phyloP scores from a whole-genome alignment of 2,888 invertebrate genomes.

The Camptogramma bilineatum region DNA sequence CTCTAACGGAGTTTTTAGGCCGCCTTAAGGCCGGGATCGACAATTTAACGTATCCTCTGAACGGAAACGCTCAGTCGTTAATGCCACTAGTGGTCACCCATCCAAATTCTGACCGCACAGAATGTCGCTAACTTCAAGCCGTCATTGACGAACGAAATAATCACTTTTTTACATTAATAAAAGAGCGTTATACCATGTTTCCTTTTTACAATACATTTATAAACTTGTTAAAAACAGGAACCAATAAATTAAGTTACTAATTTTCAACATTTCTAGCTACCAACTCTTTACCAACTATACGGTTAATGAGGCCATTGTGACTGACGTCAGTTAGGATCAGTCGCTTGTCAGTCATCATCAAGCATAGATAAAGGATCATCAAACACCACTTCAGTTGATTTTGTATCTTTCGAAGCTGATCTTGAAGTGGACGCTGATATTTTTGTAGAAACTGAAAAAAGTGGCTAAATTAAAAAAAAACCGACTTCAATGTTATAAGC shows the following conservation, averaged over 20 bases:
- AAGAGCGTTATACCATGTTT: not conserved
- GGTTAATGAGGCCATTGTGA: not conserved
- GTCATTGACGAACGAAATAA: too few relatives aligned
- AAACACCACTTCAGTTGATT: constrained; percentile 58
- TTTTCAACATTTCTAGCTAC: constrained; percentile 1
- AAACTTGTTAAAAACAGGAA: too few relatives aligned
- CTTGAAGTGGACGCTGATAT: constrained; percentile 37
- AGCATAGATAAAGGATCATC: constrained; percentile 69
- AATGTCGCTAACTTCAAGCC: too few relatives aligned
- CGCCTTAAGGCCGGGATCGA: too few relatives aligned
- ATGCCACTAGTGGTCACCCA: too few relatives aligned
- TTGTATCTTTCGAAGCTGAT: constrained; percentile 47
- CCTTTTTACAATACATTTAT: too few relatives aligned
- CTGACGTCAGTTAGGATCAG: not conserved
- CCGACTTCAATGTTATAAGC: too few relatives aligned
- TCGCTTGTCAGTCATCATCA: constrained; percentile 51
- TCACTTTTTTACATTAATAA: too few relatives aligned
- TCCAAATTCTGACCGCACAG: too few relatives aligned
- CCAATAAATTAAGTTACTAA: not conserved
- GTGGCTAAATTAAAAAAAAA: not conserved
- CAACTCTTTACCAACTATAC: not conserved
- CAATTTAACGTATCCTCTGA: too few relatives aligned
- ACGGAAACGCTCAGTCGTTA: too few relatives aligned
- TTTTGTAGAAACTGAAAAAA: constrained; percentile 43
- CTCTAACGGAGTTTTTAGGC: too few relatives aligned